Conservation (phyloP, 2,888 invertebrate genomes). For the Eristalis arbustorum region DNA sequence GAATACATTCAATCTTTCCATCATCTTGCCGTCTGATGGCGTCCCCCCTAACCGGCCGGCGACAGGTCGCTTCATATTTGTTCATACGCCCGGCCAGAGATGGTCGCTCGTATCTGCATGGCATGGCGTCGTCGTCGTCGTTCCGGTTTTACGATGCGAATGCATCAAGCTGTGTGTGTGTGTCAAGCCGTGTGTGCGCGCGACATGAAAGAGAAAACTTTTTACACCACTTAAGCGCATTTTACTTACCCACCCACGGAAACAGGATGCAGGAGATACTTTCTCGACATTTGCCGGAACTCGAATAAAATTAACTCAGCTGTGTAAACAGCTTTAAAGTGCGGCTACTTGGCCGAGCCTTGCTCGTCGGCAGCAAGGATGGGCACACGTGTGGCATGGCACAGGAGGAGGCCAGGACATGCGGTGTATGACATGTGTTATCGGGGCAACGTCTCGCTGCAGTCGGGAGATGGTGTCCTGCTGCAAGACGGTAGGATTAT, state of each 20-base stretch:
- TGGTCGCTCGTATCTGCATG: neutral
- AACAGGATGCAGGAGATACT: neutral
- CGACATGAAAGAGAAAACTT: slow-evolving; percentile 45
- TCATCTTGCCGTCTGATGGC: neutral
- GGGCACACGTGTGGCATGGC: too few species aligned
- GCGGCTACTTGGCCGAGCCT: slow-evolving; percentile 52
- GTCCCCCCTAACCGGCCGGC: neutral
- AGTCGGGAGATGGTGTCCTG: neutral
- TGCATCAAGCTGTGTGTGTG: slow-evolving; percentile 54
- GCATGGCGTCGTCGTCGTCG: too few species aligned
- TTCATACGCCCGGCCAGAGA: slow-evolving; percentile 24
- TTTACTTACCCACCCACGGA: slow-evolving; percentile 28
- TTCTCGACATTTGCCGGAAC: slow-evolving; percentile 28
- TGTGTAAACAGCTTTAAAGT: slow-evolving; percentile 69
- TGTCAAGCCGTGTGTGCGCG: slow-evolving; percentile 4
- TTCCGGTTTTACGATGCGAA: slow-evolving; percentile 57
- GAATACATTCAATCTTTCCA: slow-evolving; percentile 39
- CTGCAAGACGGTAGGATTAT: neutral
- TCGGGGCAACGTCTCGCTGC: slow-evolving; percentile 48
- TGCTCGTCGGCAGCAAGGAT: neutral
- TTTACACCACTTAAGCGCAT: slow-evolving; percentile 45
- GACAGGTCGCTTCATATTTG: slow-evolving; percentile 28
- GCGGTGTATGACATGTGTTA: slow-evolving; percentile 53
- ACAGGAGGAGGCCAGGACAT: too few species aligned
- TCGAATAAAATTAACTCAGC: slow-evolving; percentile 68